phyloP scores from a whole-genome alignment of 2,113 vertebrate species.

The Forbesichthys agassizii region DNA sequence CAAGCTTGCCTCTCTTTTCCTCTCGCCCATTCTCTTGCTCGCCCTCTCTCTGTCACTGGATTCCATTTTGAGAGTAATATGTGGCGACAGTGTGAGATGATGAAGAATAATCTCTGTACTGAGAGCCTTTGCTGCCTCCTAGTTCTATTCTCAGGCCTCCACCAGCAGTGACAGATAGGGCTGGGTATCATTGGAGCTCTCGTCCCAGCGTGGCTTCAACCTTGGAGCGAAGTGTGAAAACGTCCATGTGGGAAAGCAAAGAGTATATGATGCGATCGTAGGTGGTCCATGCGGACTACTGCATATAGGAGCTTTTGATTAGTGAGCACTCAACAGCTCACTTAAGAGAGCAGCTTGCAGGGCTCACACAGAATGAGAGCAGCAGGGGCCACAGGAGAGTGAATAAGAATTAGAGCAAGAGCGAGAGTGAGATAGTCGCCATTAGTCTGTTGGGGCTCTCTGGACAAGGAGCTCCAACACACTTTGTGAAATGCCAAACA shows the following conservation, averaged over 20 bases:
- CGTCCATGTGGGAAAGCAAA: constrained; percentile 40
- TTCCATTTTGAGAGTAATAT: constrained; percentile 81
- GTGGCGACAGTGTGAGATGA: constrained; percentile 85
- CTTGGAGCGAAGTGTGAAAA: constrained; percentile 68
- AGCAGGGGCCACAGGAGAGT: constrained; percentile 55
- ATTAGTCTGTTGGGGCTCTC: constrained; percentile 58
- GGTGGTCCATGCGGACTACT: constrained; percentile 15
- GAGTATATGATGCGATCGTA: constrained; percentile 32
- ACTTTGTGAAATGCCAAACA: constrained; percentile 49
- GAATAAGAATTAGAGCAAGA: constrained; percentile 47
- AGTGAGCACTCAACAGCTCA: constrained; percentile 77
- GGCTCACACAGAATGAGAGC: constrained; percentile 66
- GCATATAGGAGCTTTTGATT: constrained; percentile 69
- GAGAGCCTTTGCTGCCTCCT: constrained; percentile 70
- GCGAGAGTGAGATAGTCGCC: constrained; percentile 38
- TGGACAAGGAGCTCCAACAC: constrained; percentile 46
- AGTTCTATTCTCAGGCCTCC: constrained; percentile 67
- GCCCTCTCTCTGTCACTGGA: constrained; percentile 1
- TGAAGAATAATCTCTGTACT: constrained; percentile 88
- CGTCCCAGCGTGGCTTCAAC: constrained; percentile 73
- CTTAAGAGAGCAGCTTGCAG: constrained; percentile 73
- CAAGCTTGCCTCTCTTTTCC: not conserved
- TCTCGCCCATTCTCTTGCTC: constrained; percentile 7
- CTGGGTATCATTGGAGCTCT: constrained; percentile 84
- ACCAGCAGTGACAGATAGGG: constrained; percentile 79